phyloP scores from a whole-genome alignment of 2,113 vertebrate genomes.

The Xiphophorus hellerii region DNA sequence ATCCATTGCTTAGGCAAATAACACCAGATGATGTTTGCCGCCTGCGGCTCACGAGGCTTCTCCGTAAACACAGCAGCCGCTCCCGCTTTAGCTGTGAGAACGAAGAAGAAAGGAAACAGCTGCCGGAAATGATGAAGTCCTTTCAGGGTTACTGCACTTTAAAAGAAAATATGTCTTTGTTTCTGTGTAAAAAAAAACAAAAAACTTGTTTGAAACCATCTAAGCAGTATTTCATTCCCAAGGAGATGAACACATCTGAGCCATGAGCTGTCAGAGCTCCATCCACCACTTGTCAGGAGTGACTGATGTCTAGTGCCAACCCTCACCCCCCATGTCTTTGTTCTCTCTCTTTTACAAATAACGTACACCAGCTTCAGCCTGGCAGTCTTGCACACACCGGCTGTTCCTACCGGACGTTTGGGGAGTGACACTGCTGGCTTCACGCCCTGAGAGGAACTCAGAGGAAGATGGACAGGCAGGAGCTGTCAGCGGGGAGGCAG shows the following conservation, averaged over 20 bases:
- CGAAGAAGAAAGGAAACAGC: background rate
- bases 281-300: constrained; percentile 61
- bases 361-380: constrained; percentile 11
- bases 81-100: background rate
- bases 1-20: background rate
- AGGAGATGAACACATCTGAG: constrained; percentile 60
- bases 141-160: background rate
- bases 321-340: constrained; percentile 11
- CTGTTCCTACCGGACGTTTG: constrained; percentile 16
- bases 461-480: constrained; percentile 51
- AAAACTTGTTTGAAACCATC: background rate
- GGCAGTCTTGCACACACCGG: background rate
- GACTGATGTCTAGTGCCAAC: constrained; percentile 53
- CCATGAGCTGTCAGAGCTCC: constrained; percentile 56
- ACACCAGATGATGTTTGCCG: background rate
- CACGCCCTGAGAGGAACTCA: constrained; percentile 3
- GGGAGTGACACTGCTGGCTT: constrained; percentile 26
- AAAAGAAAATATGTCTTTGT: background rate
- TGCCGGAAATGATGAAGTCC: background rate
- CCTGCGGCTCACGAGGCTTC: background rate
- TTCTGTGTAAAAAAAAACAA: background rate
- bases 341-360: constrained; percentile 21
- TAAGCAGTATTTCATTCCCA: constrained; percentile 33
- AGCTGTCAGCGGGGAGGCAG: constrained; percentile 40
- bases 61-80: background rate